Percentiles rank a stretch among this genome's conserved stretches.
Conservation (phyloP, 2,888 invertebrate genomes). For the Stenotaenia linearis region DNA sequence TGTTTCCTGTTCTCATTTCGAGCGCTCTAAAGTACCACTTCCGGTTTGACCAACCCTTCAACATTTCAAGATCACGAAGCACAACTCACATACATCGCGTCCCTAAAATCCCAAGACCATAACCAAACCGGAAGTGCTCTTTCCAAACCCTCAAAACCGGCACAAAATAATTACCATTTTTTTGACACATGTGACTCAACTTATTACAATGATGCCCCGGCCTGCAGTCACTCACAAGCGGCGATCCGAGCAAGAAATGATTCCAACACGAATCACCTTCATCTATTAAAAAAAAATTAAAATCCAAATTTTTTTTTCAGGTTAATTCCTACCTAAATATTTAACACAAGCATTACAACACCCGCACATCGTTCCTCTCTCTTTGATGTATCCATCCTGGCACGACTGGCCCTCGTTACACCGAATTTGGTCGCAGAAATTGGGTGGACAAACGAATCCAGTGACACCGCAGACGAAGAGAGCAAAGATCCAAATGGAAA, state of each 20-base stretch:
- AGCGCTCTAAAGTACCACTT: too few relatives aligned
- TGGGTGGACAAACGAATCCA: neutral
- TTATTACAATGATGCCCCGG: neutral
- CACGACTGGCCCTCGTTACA: neutral
- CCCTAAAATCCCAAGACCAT: too few relatives aligned
- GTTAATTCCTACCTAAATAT: neutral
- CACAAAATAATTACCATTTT: neutral
- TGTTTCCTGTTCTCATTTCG: too few relatives aligned
- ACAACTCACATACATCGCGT: too few relatives aligned
- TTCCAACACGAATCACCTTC: neutral
- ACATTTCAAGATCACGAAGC: too few relatives aligned
- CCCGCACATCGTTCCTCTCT: neutral
- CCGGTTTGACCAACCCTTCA: too few relatives aligned
- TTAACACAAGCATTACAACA: neutral
- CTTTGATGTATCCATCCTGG: neutral
- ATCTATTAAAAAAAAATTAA: neutral
- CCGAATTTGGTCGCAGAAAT: neutral
- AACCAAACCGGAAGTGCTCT: too few relatives aligned
- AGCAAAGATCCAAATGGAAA: neutral
- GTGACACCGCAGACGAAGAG: neutral
- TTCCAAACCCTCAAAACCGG: too few relatives aligned
- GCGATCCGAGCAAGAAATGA: neutral
- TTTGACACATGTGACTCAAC: neutral
- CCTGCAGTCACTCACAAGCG: neutral
- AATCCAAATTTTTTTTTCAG: neutral